Percentiles rank a stretch among this genome's conserved stretches.
These are phyloP conservation scores for Melolontha melolontha DNA, from an alignment of 2,888 invertebrate genomes.

Conservation along the genomic window DNA sequence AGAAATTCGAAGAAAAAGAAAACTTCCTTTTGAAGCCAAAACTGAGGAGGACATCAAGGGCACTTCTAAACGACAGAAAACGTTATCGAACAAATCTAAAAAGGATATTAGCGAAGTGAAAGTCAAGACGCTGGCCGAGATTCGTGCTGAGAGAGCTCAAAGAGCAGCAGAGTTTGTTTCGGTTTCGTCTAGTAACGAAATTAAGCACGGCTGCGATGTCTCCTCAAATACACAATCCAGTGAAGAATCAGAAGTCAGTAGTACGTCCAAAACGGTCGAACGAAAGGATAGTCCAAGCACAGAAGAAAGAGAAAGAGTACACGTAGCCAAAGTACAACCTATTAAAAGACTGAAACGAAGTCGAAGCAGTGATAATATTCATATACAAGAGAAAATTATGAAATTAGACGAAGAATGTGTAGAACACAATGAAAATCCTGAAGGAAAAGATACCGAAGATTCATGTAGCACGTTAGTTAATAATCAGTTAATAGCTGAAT, in stretches of 20 bases:
- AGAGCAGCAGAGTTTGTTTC: slow-evolving; percentile 40
- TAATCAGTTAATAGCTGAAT: not conserved
- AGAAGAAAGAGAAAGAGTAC: slow-evolving; percentile 25
- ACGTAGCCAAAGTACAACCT: slow-evolving; percentile 39
- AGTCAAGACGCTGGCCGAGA: slow-evolving; percentile 64
- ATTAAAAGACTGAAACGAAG: slow-evolving; percentile 37
- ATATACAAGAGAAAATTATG: slow-evolving; percentile 26
- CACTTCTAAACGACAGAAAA: slow-evolving; percentile 43
- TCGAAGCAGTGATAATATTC: slow-evolving; percentile 9
- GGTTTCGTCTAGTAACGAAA: slow-evolving; percentile 44
- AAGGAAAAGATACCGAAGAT: slow-evolving; percentile 16
- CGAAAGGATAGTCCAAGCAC: slow-evolving; percentile 1
- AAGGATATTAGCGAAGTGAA: slow-evolving; percentile 56
- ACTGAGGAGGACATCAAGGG: slow-evolving; percentile 36
- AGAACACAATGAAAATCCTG: slow-evolving; percentile 4
- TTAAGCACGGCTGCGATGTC: slow-evolving; percentile 20
- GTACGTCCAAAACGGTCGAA: slow-evolving; percentile 51
- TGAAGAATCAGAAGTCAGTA: slow-evolving; percentile 56
- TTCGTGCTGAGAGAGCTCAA: slow-evolving; percentile 59
- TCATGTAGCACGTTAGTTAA: slow-evolving; percentile 8
- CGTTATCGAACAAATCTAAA: slow-evolving; percentile 30
- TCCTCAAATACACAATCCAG: slow-evolving; percentile 9
- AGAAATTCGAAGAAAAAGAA: slow-evolving; percentile 62
- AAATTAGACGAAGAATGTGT: slow-evolving; percentile 14
- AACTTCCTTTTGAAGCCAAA: slow-evolving; percentile 39